Evolutionary conservation across 2,113 vertebrate genomes (phyloP).

Genomic region (Cyprinodon variegatus): DNA sequence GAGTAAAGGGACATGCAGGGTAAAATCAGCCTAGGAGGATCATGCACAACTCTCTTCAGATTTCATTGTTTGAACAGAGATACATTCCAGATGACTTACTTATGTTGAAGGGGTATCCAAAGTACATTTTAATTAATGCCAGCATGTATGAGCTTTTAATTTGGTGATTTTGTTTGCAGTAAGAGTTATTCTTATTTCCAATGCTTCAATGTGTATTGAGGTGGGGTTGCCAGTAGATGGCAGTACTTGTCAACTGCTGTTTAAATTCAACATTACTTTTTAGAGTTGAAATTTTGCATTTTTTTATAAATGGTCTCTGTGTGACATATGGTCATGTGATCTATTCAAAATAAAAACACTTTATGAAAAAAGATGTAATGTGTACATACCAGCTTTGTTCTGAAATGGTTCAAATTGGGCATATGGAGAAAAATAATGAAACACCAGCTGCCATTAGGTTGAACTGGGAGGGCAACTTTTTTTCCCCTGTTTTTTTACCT

Average conservation of each 20-base stretch:
- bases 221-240: conserved; percentile 66
- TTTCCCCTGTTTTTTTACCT: conserved; percentile 1
- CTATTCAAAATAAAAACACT: not conserved
- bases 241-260: conserved; percentile 43
- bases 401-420: not conserved
- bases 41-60: not conserved
- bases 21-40: conserved; percentile 37
- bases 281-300: not conserved
- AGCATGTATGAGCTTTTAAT: not conserved
- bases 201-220: not conserved
- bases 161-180: not conserved
- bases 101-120: not conserved
- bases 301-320: not conserved
- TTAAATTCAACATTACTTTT: not conserved
- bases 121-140: not conserved
- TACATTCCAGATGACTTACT: not conserved
- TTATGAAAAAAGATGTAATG: not conserved
- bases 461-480: not conserved
- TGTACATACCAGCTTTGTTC: not conserved
- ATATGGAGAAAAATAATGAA: not conserved
- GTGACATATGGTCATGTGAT: not conserved
- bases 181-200: not conserved
- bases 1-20: conserved; percentile 37
- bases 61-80: conserved; percentile 22
- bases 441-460: not conserved